phyloP scores from a whole-genome alignment of 2,797 vertebrate species.

The Poecilia picta region DNA sequence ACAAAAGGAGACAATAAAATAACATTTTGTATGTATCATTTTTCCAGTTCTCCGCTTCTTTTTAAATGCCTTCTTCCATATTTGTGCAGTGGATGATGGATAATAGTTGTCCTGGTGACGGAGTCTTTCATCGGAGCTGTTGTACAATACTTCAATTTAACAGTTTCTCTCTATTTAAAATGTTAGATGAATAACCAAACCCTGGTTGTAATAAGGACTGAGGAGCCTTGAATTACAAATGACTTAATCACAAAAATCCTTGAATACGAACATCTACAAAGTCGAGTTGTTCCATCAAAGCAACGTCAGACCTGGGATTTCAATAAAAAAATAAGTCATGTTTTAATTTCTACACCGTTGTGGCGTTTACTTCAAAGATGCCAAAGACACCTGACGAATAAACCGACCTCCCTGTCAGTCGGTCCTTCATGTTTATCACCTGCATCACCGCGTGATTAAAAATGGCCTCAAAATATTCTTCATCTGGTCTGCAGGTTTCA shows the following conservation, averaged over 20 bases:
- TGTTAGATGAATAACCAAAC: background rate
- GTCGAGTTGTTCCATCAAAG: constrained; percentile 1
- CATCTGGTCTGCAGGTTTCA: constrained; percentile 57
- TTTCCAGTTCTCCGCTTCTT: background rate
- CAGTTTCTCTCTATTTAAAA: background rate
- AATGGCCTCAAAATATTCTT: constrained; percentile 57
- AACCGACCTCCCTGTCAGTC: background rate
- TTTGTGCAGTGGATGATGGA: background rate
- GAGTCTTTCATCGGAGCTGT: background rate
- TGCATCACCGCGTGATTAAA: constrained; percentile 61
- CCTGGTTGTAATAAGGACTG: background rate
- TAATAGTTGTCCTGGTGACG: background rate
- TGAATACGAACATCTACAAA: background rate
- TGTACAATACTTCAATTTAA: background rate
- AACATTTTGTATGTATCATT: too few relatives aligned
- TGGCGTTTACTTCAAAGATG: background rate
- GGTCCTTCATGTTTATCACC: background rate
- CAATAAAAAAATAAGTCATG: background rate
- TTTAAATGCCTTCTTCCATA: background rate
- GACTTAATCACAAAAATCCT: background rate
- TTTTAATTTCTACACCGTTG: background rate
- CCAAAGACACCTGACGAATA: constrained; percentile 11
- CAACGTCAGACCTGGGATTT: constrained; percentile 2
- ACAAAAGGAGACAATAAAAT: too few relatives aligned
- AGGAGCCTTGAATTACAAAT: background rate